Evolutionary conservation across 1,140 invertebrate genomes (phyloP), one percentile per base, ranked within the genome.

Genomic region (Drosophila willistoni): DNA sequence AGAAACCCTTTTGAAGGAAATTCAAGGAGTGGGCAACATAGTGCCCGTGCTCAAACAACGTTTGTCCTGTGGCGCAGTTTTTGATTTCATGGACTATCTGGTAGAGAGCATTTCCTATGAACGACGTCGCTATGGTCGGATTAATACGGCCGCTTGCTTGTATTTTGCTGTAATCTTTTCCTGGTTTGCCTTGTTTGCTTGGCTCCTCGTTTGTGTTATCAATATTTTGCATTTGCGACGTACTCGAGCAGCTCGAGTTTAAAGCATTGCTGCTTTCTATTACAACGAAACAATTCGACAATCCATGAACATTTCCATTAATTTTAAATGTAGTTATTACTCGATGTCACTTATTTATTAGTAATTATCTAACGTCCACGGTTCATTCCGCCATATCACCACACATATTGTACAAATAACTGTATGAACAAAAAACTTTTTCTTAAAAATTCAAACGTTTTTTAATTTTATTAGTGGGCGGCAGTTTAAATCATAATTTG

Each of bases 31-130:
- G 42, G 94, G 94, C 19, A 93, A 94, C 44, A 93, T 94, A 69
- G 94, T 94, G 2, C 93, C 93, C 1, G 94, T 94, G 13, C 94
- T 96, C 68, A 93, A 94, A 73, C 93, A 94, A 10, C 93, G 95
- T 2, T 81, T 96, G 0, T 91, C 93, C 1, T 96, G 95, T 81
- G 93, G 93, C 36, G 94, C 95, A 0, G 93, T 96, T 51, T 94
- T 94, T 47, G 95, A 96, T 91, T 96, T 95, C 77, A 95, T 96
- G 95, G 95, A 96, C 83, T 96, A 95, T 75, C 79, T 96, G 42
- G 94, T 95, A 47, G 94, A 95, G 65, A 91, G 77, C 55, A 81
- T 93, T 0, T 93, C 92, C 7, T 93, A 93, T 19, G 94, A 94
- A 67, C 93, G 93, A 73, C 92, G 93, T 25, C 93, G 94, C 5